Evolutionary conservation across 30 jellyfish, hydroid and myxozoan species (phyloP).

Genomic region (Haliclystus octoradiatus): DNA sequence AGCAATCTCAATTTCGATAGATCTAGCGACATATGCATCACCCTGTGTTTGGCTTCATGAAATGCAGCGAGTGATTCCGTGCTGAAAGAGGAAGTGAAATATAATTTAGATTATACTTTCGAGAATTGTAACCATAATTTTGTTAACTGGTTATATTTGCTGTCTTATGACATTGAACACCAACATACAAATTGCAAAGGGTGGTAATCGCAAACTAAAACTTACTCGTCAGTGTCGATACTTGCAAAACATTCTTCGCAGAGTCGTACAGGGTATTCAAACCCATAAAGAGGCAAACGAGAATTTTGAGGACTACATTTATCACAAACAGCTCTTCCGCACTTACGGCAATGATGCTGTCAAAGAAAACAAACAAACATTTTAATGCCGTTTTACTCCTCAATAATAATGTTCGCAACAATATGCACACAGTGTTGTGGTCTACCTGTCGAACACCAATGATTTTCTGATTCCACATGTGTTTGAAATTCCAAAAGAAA

Average conservation of each 20-base stretch:
- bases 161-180: too few species aligned
- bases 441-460: slow-evolving; percentile 96
- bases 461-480: slow-evolving; percentile 86
- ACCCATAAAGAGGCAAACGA: slow-evolving; percentile 75
- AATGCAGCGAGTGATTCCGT: slow-evolving; percentile 52
- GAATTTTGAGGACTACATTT: slow-evolving; percentile 77
- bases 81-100: slow-evolving; percentile 39
- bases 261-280: slow-evolving; percentile 74
- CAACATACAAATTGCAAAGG: too few species aligned
- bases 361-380: not conserved
- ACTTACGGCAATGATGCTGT: slow-evolving; percentile 90
- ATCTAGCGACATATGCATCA: slow-evolving; percentile 53
- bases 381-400: too few species aligned
- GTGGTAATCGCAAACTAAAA: too few species aligned
- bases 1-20: slow-evolving; percentile 63
- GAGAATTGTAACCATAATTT: too few species aligned
- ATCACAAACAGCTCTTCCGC: slow-evolving; percentile 96
- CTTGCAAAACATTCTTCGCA: slow-evolving; percentile 73
- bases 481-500: slow-evolving; percentile 93
- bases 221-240: slow-evolving; percentile 78
- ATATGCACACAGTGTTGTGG: too few species aligned
- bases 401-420: too few species aligned
- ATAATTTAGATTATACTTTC: too few species aligned
- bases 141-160: too few species aligned
- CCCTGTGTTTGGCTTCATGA: slow-evolving; percentile 81